These are phyloP conservation scores for Drosophila paranaensis DNA, from an alignment of 2,888 invertebrate genomes.

Conservation along the genomic window DNA sequence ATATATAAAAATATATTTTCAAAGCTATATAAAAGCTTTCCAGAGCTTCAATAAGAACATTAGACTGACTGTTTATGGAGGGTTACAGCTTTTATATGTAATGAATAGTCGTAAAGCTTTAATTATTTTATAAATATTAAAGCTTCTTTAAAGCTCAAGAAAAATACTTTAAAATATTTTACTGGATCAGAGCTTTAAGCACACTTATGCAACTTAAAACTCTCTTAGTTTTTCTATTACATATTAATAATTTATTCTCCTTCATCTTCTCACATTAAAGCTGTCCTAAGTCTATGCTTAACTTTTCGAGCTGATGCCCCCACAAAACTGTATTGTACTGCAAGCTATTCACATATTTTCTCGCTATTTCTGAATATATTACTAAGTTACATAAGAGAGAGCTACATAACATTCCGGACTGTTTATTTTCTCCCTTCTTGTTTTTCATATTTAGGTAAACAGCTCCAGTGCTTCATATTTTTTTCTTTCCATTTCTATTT, in stretches of 20 bases:
- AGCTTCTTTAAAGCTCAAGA: background rate
- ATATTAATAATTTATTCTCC: too few species aligned
- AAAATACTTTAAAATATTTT: background rate
- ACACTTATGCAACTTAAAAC: background rate
- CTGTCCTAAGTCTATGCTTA: background rate
- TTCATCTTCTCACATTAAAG: background rate
- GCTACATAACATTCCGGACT: conserved; percentile 11
- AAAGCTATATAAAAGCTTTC: too few species aligned
- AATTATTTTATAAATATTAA: too few species aligned
- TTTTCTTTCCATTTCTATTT: conserved; percentile 13
- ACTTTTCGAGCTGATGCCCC: background rate
- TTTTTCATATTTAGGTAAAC: conserved; percentile 38
- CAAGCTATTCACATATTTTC: conserved; percentile 10
- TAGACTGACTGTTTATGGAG: too few species aligned
- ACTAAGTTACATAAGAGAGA: conserved; percentile 19
- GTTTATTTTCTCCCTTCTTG: conserved; percentile 25
- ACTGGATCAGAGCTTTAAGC: background rate
- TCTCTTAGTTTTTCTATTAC: background rate
- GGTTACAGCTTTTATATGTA: too few species aligned
- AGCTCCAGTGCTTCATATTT: conserved; percentile 24
- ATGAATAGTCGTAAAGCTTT: too few species aligned
- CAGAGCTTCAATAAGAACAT: too few species aligned
- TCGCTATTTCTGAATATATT: conserved; percentile 18
- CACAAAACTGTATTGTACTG: background rate
- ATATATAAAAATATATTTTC: background rate